Evolutionary conservation across 2,113 vertebrate species (phyloP), one percentile per base, ranked within the genome.

Genomic region (Saccopteryx leptura): DNA sequence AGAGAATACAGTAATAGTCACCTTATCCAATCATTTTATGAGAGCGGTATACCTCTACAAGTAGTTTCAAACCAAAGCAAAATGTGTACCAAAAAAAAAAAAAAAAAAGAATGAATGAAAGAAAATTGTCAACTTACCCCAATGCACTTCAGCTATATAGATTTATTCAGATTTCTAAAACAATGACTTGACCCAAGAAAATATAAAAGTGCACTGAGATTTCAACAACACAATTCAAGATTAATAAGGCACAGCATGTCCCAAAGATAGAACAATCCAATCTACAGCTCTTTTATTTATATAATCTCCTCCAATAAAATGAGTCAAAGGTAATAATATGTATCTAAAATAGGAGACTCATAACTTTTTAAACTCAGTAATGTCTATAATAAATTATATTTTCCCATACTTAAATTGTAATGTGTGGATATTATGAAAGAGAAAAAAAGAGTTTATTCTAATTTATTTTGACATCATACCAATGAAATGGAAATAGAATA

Each of bases 41-140:
- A 50, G 33, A 75, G 83, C 83, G 79, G 17, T 74, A 84, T 80
- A 95, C 6, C 56, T 90, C 17, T 50, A 72, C n/a, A 39, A 63
- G 31, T 52, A 88, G 14, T 95, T 96, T 93, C 75, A 91, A 83
- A 63, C 56, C 24, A 88, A 74, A 58, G 85, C 23, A 88, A 95
- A 96, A 78, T 92, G 19, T 60, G 2, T 65, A 72, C 5, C 48
- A 15, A 68, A 17, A 68, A 68, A 66, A 15, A 5, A 66, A 68
- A 66, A n/a, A 33, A 68, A 31, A n/a, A 33, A 33, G 14, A 66
- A 18, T 39, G 39, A 39, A 39, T 39, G 39, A 9, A 28, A 63
- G 78, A 65, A 91, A 74, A 86, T 86, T 80, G 52, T 31, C 79
- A 65, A 88, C 46, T 54, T 66, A 54, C 71, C 54, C 72, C 81